Base-by-base conservation (phyloP, 2,888 invertebrate species). In the Phaonia tiefii region DNA sequence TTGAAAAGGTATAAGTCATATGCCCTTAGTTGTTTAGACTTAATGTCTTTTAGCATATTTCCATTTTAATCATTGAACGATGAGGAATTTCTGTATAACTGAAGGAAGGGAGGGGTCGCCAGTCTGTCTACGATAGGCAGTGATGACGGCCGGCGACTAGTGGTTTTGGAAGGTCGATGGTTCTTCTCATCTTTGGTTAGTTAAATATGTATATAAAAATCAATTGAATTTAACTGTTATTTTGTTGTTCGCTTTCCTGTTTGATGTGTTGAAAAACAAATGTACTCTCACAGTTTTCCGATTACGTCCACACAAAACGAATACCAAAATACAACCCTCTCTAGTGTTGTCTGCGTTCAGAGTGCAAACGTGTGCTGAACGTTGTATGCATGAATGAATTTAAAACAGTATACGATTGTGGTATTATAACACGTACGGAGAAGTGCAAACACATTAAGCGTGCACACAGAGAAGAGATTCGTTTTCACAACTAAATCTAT, bases 181-280 rank as follows among this genome's bases (percentile, higher is more conserved):
- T n/a, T 31, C 3, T 31, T 5, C 31, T 5, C 31, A 31, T 3
- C n/a, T n/a, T n/a, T 31, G 8, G 10, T 26, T 20, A 76, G 80
- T 72, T 80, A 75, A 65, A 71, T 39, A 22, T 22, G 66, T 63
- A n/a, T n/a, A 75, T 71, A 11, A 37, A 67, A 81, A 77, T 75
- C 74, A 77, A 81, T 81, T 77, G 77, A 66, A 60, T 75, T 76
- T 73, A 44, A 37, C 31, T 46, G 49, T 58, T 58, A 63, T 49
- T 46, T 66, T 65, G 56, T 39, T 63, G 51, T 65, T 42, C 39
- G 17, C 31, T 80, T 66, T 76, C 72, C 46, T 70, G 63, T 58
- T 69, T 15, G 37, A 69, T 49, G 22, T 39, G n/a, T 25, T 60
- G 31, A 58, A 60, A 20, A 31, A 39, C 65, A 44, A 73, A 70